Conservation (phyloP, 2,888 invertebrate species). For the Deilephila porcellus region DNA sequence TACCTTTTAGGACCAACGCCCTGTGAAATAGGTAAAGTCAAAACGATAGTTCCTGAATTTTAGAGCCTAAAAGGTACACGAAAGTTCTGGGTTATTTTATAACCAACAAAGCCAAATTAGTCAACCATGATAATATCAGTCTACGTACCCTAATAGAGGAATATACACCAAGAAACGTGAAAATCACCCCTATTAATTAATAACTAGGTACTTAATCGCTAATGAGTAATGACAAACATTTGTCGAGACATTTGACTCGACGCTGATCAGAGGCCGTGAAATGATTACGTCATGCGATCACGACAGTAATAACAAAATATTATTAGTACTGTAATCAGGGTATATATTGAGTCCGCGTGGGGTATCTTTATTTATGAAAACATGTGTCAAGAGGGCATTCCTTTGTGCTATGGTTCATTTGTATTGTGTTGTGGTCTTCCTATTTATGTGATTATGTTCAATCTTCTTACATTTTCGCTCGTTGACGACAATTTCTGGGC, state of each 20-base stretch:
- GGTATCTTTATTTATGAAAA: conserved; percentile 32
- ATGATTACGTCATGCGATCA: conserved; percentile 41
- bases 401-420: background rate
- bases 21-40: too few relatives aligned
- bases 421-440: too few relatives aligned
- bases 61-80: too few relatives aligned
- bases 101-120: too few relatives aligned
- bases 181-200: conserved; percentile 5
- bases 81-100: too few relatives aligned
- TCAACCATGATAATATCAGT: background rate
- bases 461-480: too few relatives aligned
- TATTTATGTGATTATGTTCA: too few relatives aligned
- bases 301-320: conserved; percentile 32
- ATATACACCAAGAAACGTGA: background rate
- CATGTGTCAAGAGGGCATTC: conserved; percentile 10
- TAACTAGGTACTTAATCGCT: background rate
- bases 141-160: background rate
- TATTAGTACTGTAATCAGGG: conserved; percentile 26
- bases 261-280: conserved; percentile 32
- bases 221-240: conserved; percentile 14
- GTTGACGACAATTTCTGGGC: too few relatives aligned
- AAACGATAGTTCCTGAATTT: too few relatives aligned
- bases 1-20: too few relatives aligned
- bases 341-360: conserved; percentile 31
- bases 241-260: conserved; percentile 36